Base-by-base conservation (phyloP, 35 echinoderm and acorn worm species). In the Apostichopus parvimensis region DNA sequence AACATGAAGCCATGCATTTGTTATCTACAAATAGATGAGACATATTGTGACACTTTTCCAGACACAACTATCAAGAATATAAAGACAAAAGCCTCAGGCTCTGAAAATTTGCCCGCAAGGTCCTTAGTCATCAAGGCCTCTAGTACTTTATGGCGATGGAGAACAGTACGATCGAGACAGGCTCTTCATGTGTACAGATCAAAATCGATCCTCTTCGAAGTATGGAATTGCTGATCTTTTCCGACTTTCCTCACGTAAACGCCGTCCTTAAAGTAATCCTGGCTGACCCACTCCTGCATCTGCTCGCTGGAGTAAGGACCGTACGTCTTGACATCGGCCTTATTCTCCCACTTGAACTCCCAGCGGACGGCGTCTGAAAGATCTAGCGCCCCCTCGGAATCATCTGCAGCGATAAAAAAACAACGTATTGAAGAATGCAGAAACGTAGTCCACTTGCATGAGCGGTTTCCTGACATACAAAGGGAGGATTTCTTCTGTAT, bases 281-380 rank as follows among this genome's bases (percentile, higher is more conserved):
- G 93, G 17, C 96, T 90, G 6, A 87, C 83, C 97, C 97, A 99
- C 34, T 99, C 92, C 66, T 94, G 95, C 97, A 96, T 99, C 91
- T 99, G 97, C 57, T 94, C 57, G 78, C 97, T 99, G 17, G 91
- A 78, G 66, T 89, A 99, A 53, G 97, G 97, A 55, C 97, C 97
- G 84, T 95, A 94, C 25, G 93, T 87, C 57, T 99, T 95, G 5
- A 95, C 94, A 17, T 94, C 92, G 0, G 94, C 95, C 64, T 89
- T 93, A 56, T 96, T 81, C 26, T 96, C 95, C 97, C 97, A 96
- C 92, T 93, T 96, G 88, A 96, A 99, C 60, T 94, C 95, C 97
- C 97, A 99, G 25, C 83, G 94, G 56, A 94, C 83, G 13, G 76
- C 82, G 53, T 99, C 97, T 6, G 88, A 88, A 6, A 88, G 58